Evolutionary conservation across 2,113 vertebrate genomes (phyloP).

Genomic region (Silurus glanis): DNA sequence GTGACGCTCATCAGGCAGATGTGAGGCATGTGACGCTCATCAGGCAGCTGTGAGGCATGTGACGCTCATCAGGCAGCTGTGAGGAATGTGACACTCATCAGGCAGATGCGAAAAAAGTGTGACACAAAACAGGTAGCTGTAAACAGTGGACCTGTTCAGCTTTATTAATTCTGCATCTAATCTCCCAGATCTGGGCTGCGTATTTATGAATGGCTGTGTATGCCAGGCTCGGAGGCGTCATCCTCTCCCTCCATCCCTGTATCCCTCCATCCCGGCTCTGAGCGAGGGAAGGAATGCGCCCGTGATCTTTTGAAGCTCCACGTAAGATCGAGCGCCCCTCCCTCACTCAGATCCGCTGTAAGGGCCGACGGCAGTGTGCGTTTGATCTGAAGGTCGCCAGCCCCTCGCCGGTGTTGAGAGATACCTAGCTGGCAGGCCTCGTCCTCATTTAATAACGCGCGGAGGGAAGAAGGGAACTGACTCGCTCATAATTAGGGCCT

Average conservation of each 20-base stretch:
- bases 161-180: constrained; percentile 50
- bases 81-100: not conserved
- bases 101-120: not conserved
- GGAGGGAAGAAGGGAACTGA: constrained; percentile 90
- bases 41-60: not conserved
- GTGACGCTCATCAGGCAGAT: not conserved
- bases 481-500: constrained; percentile 99
- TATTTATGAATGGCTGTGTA: constrained; percentile 76
- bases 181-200: constrained; percentile 53
- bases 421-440: constrained; percentile 86
- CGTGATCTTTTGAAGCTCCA: constrained; percentile 85
- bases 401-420: constrained; percentile 88
- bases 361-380: constrained; percentile 88
- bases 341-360: constrained; percentile 47
- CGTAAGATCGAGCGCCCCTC: constrained; percentile 76
- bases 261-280: constrained; percentile 56
- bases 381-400: constrained; percentile 98
- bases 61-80: not conserved
- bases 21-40: not conserved
- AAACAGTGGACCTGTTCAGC: not conserved
- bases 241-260: constrained; percentile 66
- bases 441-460: constrained; percentile 99
- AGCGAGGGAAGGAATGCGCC: constrained; percentile 76
- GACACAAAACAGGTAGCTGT: not conserved
- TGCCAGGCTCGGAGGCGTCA: constrained; percentile 58